Evolutionary conservation across 2,888 invertebrate genomes (phyloP), one percentile per base, ranked within the genome.

Genomic region (Ramazzottius varieornatus): DNA sequence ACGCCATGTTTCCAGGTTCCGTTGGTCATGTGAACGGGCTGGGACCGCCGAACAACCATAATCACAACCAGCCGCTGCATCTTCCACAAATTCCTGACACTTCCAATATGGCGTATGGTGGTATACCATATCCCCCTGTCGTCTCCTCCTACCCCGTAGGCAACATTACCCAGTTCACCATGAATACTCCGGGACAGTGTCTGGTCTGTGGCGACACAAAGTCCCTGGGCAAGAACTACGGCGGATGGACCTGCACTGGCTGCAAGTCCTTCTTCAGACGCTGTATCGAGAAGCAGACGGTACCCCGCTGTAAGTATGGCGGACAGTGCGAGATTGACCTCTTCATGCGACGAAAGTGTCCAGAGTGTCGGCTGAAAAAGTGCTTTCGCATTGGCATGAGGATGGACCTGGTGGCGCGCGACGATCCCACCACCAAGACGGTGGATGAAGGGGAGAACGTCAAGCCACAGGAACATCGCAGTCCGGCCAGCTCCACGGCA

Each of bases 311-410:
- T 83, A 96, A 96, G 79, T 93, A 92, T 78, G 94, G 93, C 65
- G 90, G 91, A 76, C 86, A 88, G 75, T 96, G 96, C 80, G 94
- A 96, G 79, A 96, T 96, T 82, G 94, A 96, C 80, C 96, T 96
- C 94, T 96, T 96, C 80, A 96, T 96, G 96, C 80, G 96, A 73
- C 83, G 94, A 75, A 94, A 94, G 81, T 96, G 96, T 79, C 96
- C 96, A 79, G 89, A 92, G 76, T 96, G 96, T 78, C 83, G 96
- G 72, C 82, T 96, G 74, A 90, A 92, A 79, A 91, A 96, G 79
- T 96, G 96, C 80, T 82, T 93, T 71, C 87, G 86, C 70, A 93
- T 94, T 68, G 96, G 96, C 75, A 96, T 96, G 96, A 84, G 93
- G 81, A 54, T 54, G 54, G 54, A 54, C 29, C 29, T 54, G 54